Conservation (phyloP, 2,797 vertebrate species). For the Muscicapa comitata region DNA sequence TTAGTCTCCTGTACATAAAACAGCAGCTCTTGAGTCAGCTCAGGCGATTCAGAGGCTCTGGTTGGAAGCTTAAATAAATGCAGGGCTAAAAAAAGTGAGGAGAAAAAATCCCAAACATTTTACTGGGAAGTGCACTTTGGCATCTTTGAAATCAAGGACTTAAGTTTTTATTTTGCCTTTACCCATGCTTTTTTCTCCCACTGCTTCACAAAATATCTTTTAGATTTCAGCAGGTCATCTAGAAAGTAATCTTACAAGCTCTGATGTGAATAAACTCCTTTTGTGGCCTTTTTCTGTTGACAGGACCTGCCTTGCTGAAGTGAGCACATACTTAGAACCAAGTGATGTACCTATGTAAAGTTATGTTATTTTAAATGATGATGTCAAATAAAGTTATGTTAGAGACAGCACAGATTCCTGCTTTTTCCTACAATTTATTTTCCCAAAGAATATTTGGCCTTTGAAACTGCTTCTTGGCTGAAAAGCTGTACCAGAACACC, state of each 20-base stretch:
- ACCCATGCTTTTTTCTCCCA: not conserved
- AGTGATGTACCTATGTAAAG: rapidly evolving
- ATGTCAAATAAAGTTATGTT: not conserved
- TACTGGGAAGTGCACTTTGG: not conserved
- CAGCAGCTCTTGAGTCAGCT: not conserved
- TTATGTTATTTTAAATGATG: not conserved
- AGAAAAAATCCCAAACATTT: rapidly evolving
- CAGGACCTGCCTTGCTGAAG: not conserved
- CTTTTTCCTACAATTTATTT: not conserved
- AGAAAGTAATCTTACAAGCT: not conserved
- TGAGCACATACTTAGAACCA: not conserved
- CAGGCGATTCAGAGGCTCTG: not conserved
- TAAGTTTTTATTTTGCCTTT: not conserved
- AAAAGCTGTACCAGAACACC: not conserved
- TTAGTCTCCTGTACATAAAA: not conserved
- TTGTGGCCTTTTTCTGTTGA: not conserved
- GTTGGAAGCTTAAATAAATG: not conserved
- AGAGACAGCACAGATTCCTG: not conserved
- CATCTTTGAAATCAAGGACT: not conserved
- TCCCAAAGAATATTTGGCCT: not conserved
- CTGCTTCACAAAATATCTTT: not conserved
- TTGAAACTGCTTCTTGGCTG: not conserved
- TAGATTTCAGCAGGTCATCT: not conserved
- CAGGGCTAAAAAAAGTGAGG: not conserved
- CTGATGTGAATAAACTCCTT: not conserved